Evolutionary conservation across 1,140 invertebrate species (phyloP).

Genomic region (Grapholita molesta): DNA sequence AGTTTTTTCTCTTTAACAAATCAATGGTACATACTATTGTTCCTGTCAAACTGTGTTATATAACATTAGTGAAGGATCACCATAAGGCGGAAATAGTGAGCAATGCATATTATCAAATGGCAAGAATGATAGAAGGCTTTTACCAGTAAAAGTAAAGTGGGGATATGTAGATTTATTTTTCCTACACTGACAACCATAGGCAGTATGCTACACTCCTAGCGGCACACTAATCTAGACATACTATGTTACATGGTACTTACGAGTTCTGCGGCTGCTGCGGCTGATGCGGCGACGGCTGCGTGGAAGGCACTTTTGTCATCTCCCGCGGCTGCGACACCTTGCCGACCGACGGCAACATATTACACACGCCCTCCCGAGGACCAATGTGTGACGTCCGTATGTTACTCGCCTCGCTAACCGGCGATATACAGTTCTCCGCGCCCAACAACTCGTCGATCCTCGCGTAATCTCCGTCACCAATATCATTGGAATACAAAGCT

Average conservation of each 20-base stretch:
- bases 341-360: constrained; percentile 62
- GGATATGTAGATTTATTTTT: too few species aligned
- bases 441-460: constrained; percentile 68
- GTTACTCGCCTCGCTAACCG: constrained; percentile 56
- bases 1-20: too few species aligned
- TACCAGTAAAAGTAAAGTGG: too few species aligned
- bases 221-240: too few species aligned
- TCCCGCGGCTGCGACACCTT: constrained; percentile 63
- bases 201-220: too few species aligned
- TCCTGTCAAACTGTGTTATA: too few species aligned
- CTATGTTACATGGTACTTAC: constrained; percentile 45
- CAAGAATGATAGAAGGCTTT: too few species aligned
- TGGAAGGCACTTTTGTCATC: constrained; percentile 60
- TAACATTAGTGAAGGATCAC: too few species aligned
- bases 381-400: constrained; percentile 68
- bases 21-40: too few species aligned
- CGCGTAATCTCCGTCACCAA: constrained; percentile 66
- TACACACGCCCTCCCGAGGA: constrained; percentile 48
- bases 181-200: too few species aligned
- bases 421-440: constrained; percentile 67
- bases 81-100: too few species aligned
- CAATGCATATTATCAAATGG: too few species aligned
- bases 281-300: constrained; percentile 27
- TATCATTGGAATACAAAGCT: constrained; percentile 63
- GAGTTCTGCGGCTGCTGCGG: constrained; percentile 24